Evolutionary conservation across 2,888 invertebrate species (phyloP).

Genomic region (Lampropteryx suffumata): DNA sequence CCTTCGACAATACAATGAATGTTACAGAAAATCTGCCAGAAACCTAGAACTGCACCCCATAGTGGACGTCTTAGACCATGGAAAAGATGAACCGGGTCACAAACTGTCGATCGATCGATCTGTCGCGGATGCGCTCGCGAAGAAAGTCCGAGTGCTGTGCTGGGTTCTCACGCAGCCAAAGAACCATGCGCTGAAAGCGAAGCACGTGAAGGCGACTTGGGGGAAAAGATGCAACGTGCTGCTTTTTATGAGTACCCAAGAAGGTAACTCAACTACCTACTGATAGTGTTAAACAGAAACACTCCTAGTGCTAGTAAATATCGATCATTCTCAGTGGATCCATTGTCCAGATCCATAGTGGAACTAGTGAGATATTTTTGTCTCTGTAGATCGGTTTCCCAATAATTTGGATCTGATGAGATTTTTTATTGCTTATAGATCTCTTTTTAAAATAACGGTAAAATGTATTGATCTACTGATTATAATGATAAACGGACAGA

Average conservation of each 20-base stretch:
- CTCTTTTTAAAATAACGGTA: too few species aligned
- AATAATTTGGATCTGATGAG: too few species aligned
- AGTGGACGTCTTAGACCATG: conserved; percentile 50
- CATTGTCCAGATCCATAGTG: too few species aligned
- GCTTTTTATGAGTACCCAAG: conserved; percentile 92
- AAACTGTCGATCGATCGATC: conserved; percentile 86
- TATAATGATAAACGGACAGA: too few species aligned
- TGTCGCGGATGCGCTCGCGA: conserved; percentile 87
- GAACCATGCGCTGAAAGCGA: conserved; percentile 94
- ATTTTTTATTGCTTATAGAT: too few species aligned
- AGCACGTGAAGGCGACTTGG: conserved; percentile 97
- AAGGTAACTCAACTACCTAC: conserved; percentile 76
- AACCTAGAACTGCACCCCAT: conserved; percentile 66
- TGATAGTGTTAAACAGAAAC: too few species aligned
- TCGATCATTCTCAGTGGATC: too few species aligned
- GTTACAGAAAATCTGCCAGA: conserved; percentile 59
- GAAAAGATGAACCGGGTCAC: conserved; percentile 86
- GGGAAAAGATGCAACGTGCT: conserved; percentile 94
- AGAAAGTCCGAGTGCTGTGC: conserved; percentile 93
- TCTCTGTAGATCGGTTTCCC: too few species aligned
- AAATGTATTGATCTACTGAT: too few species aligned
- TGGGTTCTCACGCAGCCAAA: conserved; percentile 98
- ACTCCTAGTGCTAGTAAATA: too few species aligned
- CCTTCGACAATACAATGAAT: too few species aligned
- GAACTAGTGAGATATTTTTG: too few species aligned